A percentile compares a stretch with the other conserved stretches of the same genome.
phyloP scores from a whole-genome alignment of 1,140 invertebrate genomes.

The Tetramorium alpestre region DNA sequence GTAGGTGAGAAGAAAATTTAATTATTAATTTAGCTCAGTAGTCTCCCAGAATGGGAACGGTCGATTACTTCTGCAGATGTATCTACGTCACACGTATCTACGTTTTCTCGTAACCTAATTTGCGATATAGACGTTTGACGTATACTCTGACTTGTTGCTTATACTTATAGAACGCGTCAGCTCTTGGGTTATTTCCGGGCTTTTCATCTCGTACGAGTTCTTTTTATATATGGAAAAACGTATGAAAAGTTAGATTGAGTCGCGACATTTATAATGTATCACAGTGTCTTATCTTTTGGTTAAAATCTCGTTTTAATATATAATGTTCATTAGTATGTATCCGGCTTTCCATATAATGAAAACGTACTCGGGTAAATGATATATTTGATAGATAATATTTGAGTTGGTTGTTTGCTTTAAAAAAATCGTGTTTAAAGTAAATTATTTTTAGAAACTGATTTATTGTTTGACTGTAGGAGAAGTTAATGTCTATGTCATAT shows the following conservation, averaged over 20 bases:
- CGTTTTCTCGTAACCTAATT: constrained; percentile 49
- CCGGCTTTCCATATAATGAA: background rate
- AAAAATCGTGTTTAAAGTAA: background rate
- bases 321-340: background rate
- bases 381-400: background rate
- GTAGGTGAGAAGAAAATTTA: constrained; percentile 8
- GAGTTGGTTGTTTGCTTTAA: background rate
- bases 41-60: background rate
- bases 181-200: background rate
- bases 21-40: constrained; percentile 6
- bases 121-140: constrained; percentile 5
- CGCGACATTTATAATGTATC: background rate
- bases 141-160: background rate
- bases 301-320: background rate
- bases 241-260: constrained; percentile 20
- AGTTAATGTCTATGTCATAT: background rate
- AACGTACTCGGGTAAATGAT: background rate
- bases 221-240: constrained; percentile 21
- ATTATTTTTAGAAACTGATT: background rate
- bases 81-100: background rate
- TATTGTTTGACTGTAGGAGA: background rate
- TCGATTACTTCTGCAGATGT: constrained; percentile 19
- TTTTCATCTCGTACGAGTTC: background rate
- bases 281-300: background rate
- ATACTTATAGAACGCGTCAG: constrained; percentile 19